Evolutionary conservation across 1,140 invertebrate genomes (phyloP).

Genomic region (Watersipora subatra): DNA sequence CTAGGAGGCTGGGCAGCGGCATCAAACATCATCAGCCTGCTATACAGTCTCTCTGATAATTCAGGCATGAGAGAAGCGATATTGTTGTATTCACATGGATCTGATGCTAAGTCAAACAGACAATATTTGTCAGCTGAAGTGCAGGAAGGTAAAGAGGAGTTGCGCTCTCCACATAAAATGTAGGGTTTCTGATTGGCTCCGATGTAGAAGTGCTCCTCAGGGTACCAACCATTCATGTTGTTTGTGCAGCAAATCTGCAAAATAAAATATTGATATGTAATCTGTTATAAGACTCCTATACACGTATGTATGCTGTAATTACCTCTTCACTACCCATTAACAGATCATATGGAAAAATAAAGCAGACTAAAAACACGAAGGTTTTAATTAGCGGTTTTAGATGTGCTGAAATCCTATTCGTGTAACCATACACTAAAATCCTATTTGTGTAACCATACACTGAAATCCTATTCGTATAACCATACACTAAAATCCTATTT

Average conservation of each 20-base stretch:
- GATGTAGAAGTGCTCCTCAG: neutral
- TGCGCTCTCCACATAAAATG: neutral
- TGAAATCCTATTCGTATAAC: too few relatives aligned
- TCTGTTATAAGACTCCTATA: too few relatives aligned
- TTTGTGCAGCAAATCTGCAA: neutral
- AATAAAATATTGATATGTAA: neutral
- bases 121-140: conserved; percentile 48
- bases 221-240: neutral
- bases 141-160: neutral
- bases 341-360: too few relatives aligned
- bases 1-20: neutral
- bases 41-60: conserved; percentile 6
- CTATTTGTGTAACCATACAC: too few relatives aligned
- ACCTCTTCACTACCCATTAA: too few relatives aligned
- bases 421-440: too few relatives aligned
- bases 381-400: too few relatives aligned
- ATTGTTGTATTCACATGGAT: conserved; percentile 73
- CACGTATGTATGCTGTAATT: too few relatives aligned
- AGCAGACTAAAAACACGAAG: too few relatives aligned
- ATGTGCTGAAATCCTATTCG: too few relatives aligned
- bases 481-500: too few relatives aligned
- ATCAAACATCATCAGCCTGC: neutral
- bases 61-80: conserved; percentile 47
- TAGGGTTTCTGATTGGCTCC: neutral
- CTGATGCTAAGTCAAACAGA: conserved; percentile 60